phyloP scores from a whole-genome alignment of 2,888 invertebrate genomes.

The Pyrocoelia pectoralis region DNA sequence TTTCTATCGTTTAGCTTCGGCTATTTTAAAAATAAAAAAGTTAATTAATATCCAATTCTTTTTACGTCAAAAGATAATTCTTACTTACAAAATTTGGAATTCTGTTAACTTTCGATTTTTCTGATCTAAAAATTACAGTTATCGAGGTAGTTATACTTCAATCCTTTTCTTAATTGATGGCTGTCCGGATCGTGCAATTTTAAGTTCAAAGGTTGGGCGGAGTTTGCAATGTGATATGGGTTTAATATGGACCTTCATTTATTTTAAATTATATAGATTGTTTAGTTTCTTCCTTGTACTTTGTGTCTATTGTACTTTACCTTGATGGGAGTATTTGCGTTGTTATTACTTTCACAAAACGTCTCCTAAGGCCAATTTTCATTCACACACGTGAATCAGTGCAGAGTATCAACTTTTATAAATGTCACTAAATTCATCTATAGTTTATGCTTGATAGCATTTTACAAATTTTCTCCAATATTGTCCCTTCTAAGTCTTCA shows the following conservation, averaged over 20 bases:
- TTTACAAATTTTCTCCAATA: too few relatives aligned
- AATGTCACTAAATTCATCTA: too few relatives aligned
- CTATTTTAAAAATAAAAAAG: conserved; percentile 20
- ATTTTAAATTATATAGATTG: conserved; percentile 12
- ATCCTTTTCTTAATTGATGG: conserved; percentile 47
- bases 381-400: too few relatives aligned
- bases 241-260: conserved; percentile 27
- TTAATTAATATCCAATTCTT: conserved; percentile 26
- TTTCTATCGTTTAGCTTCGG: too few relatives aligned
- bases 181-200: conserved; percentile 41
- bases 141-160: conserved; percentile 41
- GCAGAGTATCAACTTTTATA: too few relatives aligned
- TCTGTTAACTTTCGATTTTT: conserved; percentile 27
- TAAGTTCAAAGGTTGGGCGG: conserved; percentile 43
- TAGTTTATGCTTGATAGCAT: too few relatives aligned
- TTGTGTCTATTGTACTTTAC: not conserved
- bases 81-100: not conserved
- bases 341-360: too few relatives aligned
- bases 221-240: conserved; percentile 45
- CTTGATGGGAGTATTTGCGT: not conserved
- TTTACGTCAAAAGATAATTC: conserved; percentile 17
- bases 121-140: conserved; percentile 43
- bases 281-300: conserved; percentile 8
- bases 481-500: too few relatives aligned
- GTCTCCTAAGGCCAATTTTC: too few relatives aligned